These are phyloP conservation scores for Paedocypris sp. DNA, from an alignment of 2,113 vertebrate species.

Conservation along the genomic window DNA sequence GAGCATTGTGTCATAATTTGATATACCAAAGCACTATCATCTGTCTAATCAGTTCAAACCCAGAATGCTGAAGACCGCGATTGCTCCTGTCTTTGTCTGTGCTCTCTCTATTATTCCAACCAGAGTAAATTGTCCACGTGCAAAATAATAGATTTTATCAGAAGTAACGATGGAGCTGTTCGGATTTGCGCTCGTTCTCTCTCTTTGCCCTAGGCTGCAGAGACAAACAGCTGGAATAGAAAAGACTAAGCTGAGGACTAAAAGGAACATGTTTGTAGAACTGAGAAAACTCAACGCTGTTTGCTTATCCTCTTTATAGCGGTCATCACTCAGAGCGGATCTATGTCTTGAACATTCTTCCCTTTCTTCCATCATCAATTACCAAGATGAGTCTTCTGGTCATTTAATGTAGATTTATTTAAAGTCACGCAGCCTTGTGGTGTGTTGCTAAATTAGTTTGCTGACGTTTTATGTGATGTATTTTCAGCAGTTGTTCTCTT, in stretches of 20 bases:
- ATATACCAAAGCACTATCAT: background rate
- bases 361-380: constrained; percentile 3
- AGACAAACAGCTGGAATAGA: constrained; percentile 31
- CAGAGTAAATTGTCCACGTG: constrained; percentile 47
- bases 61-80: constrained; percentile 42
- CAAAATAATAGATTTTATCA: constrained; percentile 54
- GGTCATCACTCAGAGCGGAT: background rate
- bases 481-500: background rate
- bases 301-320: constrained; percentile 5
- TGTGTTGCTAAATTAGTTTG: background rate
- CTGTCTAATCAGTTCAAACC: constrained; percentile 20
- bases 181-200: background rate
- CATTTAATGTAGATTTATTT: background rate
- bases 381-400: background rate
- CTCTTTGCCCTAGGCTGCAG: constrained; percentile 45
- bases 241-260: constrained; percentile 48
- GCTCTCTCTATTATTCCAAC: constrained; percentile 56
- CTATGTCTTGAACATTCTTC: constrained; percentile 18
- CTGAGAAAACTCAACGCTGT: constrained; percentile 30
- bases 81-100: constrained; percentile 56
- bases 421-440: too few species aligned
- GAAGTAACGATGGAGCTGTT: constrained; percentile 51
- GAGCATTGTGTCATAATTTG: too few species aligned
- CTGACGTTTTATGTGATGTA: background rate
- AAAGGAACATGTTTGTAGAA: constrained; percentile 40